A percentile compares a stretch with the other conserved stretches of the same genome.
These are phyloP conservation scores for Poecilia picta DNA, from an alignment of 2,797 vertebrate genomes.

Conservation along the genomic window DNA sequence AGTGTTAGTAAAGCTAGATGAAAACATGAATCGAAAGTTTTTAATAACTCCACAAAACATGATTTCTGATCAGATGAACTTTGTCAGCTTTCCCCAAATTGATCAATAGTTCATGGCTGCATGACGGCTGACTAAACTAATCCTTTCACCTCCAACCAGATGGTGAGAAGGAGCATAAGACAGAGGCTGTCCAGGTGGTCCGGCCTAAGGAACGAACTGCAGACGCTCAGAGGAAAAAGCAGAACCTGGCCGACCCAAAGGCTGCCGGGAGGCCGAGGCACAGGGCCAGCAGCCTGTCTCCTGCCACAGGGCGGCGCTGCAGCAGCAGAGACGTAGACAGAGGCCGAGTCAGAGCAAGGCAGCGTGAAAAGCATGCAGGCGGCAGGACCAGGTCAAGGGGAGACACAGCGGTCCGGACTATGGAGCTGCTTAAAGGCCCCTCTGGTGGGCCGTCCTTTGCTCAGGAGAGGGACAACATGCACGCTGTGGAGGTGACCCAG, in stretches of 20 bases:
- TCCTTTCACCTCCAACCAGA: conserved; percentile 42
- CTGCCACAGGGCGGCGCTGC: conserved; percentile 56
- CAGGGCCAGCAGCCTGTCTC: conserved; percentile 75
- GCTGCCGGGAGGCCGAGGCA: conserved; percentile 51
- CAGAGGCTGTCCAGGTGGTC: conserved; percentile 79
- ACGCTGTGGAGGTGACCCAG: conserved; percentile 93
- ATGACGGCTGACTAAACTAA: neutral
- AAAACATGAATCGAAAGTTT: neutral
- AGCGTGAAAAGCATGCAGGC: conserved; percentile 74
- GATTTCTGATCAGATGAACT: neutral
- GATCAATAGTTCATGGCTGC: neutral
- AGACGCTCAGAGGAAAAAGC: conserved; percentile 69
- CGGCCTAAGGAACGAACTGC: conserved; percentile 88
- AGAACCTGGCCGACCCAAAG: conserved; percentile 60
- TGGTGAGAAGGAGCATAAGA: conserved; percentile 72
- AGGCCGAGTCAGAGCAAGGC: conserved; percentile 69
- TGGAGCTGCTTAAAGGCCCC: conserved; percentile 67
- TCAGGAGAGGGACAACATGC: conserved; percentile 81
- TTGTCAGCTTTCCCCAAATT: neutral
- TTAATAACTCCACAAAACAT: neutral
- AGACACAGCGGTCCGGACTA: conserved; percentile 43
- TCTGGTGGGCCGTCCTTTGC: conserved; percentile 58
- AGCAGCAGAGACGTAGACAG: conserved; percentile 72
- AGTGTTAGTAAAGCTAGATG: neutral
- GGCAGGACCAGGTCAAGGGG: conserved; percentile 68